Base-by-base conservation (phyloP, 1,140 invertebrate species). In the Drosophila ercepeae region DNA sequence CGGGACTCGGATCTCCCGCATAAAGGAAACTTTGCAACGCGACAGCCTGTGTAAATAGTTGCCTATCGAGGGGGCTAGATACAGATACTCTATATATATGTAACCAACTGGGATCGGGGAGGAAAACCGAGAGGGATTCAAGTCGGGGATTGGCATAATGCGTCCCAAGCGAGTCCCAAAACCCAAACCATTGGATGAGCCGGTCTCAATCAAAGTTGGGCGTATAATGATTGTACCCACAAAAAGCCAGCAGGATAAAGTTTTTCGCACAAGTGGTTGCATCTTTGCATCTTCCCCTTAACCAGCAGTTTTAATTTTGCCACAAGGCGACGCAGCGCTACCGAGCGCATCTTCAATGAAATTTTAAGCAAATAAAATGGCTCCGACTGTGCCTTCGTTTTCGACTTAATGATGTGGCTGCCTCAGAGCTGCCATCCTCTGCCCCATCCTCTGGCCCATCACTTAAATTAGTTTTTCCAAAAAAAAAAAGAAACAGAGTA, bases 1-100 rank as follows among this genome's bases (percentile, higher is more conserved):
- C 46, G 44, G 27, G 29, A 53, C 63, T 44, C 27, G 39, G 16
- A 44, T 45, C 64, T 68, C 64, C 64, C 64, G 64, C 64, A 68
- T 68, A 27, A 61, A 27, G 60, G 41, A 86, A 84, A 86, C 67
- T 81, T 88, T 77, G n/a, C 60, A 48, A 61, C 82, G 81, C 81
- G 82, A 86, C 81, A 86, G 81, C 63, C 82, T 86, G 81, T 88
- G 72, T 77, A 86, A 86, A 86, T 77, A 88, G 51, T 75, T 50
- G 61, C 67, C 64, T 68, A 68, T 53, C 27, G 60, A 67, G 60
- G 60, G 42, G 49, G 58, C 59, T 45, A 53, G 44, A 48, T 29
- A 36, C 41, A 41, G 53, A 44, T 68, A 34, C n/a, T 39, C 36
- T 25, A 9, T 11, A 11, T 11, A 9, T 21, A 27, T 46, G 11